A percentile compares a stretch with the other conserved stretches of the same genome.
Evolutionary conservation across 2,113 vertebrate species (phyloP).

Genomic region (Nothocercus nigrocapillus): DNA sequence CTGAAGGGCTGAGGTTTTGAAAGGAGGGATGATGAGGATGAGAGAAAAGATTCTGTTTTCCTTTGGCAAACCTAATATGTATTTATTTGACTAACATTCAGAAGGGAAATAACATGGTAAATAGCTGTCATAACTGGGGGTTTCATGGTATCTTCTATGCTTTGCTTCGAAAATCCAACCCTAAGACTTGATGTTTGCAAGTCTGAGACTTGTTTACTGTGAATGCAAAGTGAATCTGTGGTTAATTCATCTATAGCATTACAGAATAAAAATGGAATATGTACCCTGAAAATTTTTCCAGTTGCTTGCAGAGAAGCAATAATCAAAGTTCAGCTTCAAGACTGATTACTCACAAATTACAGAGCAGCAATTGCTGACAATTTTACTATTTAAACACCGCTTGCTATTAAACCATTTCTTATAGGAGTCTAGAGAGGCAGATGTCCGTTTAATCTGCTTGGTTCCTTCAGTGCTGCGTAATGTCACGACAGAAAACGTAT

Average conservation of each 20-base stretch:
- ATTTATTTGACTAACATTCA: not conserved
- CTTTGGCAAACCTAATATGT: not conserved
- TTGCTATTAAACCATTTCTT: slow-evolving; percentile 56
- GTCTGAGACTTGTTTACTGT: not conserved
- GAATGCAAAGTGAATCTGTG: slow-evolving; percentile 10
- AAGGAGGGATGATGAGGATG: not conserved
- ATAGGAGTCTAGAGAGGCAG: slow-evolving; percentile 47
- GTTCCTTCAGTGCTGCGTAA: not conserved
- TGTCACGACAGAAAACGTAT: not conserved
- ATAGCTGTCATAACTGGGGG: not conserved
- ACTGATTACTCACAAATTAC: slow-evolving; percentile 44
- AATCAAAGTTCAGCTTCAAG: not conserved
- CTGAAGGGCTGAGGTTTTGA: not conserved
- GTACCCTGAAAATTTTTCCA: slow-evolving; percentile 25
- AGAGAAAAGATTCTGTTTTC: not conserved
- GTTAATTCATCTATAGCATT: slow-evolving; percentile 14
- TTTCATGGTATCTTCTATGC: not conserved
- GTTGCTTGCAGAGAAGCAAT: slow-evolving; percentile 14
- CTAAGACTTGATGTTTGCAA: not conserved
- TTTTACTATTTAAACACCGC: slow-evolving; percentile 56
- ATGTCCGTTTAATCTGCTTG: slow-evolving; percentile 55
- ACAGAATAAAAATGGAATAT: slow-evolving; percentile 36
- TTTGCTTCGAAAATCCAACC: slow-evolving; percentile 38
- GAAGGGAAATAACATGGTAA: not conserved
- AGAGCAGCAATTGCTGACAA: slow-evolving; percentile 52